Evolutionary conservation across 2,113 vertebrate species (phyloP), one percentile per base, ranked within the genome.

Genomic region (Sorex fumeus): DNA sequence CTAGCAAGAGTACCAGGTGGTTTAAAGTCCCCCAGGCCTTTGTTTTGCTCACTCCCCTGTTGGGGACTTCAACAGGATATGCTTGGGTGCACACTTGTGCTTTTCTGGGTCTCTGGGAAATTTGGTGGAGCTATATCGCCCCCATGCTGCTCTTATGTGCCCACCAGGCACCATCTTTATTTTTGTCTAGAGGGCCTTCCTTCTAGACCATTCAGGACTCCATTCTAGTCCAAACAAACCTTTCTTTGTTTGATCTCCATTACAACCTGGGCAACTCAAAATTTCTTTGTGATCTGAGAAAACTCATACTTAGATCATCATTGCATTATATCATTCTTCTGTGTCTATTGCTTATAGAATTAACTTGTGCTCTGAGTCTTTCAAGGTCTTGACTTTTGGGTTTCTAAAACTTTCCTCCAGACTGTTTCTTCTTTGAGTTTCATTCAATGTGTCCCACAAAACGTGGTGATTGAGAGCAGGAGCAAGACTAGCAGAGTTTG

Each of bases 391-490:
- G 6, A 81, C 19, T 88, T 90, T 86, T 43, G 25, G 67, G 34
- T 69, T n/a, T 79, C 21, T 8, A n/a, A 93, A 72, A 57, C 3
- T 19, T 82, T 85, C 74, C 45, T 16, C 62, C 50, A 83, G 30
- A 40, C 53, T 0, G 30, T 71, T 34, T 95, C 57, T 64, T 40
- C 28, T 27, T 1, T 91, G 81, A 84, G 5, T 91, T 86, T 91
- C 27, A 77, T n/a, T n/a, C n/a, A n/a, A 21, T 27, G 45, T n/a
- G 12, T 62, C 45, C 45, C 34, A 13, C 50, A 27, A n/a, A 27
- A 0, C 15, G 3, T 8, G 47, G 21, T 36, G 1, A 1, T 62
- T 64, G 80, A 53, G 77, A 64, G 23, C 30, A 30, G 40, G 43
- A 64, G 34, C 3, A 28, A 45, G 18, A 15, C 64, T 75, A 82